These are phyloP conservation scores for Ptiloglossa arizonensis DNA, from an alignment of 1,140 invertebrate genomes.

Conservation along the genomic window DNA sequence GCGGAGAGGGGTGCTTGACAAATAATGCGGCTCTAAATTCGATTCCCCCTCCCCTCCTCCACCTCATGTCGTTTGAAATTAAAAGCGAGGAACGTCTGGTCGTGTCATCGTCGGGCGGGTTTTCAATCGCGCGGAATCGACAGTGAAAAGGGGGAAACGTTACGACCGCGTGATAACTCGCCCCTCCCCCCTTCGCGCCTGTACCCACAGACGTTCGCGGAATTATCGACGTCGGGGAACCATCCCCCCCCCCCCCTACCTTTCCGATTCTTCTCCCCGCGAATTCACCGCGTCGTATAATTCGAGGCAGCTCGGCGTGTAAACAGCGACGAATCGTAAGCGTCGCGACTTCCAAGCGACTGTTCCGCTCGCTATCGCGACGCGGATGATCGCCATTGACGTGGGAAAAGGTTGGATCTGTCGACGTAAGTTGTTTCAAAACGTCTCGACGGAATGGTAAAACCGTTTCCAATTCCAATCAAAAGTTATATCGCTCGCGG, in stretches of 20 bases:
- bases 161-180: neutral
- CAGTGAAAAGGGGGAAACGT: too few species aligned
- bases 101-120: neutral
- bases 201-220: neutral
- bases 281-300: too few species aligned
- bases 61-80: neutral
- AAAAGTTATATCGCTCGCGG: constrained; percentile 53
- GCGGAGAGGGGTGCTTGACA: neutral
- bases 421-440: constrained; percentile 14
- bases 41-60: neutral
- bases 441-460: constrained; percentile 46
- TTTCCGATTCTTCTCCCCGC: neutral
- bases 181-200: too few species aligned
- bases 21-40: constrained; percentile 11
- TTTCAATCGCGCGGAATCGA: neutral
- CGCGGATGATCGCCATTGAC: too few species aligned
- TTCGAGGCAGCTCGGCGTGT: too few species aligned
- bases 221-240: neutral
- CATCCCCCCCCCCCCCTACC: too few species aligned
- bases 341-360: neutral
- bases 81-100: neutral
- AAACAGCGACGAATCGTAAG: too few species aligned
- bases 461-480: constrained; percentile 53
- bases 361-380: too few species aligned
- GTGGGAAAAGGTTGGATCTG: neutral